Percentiles rank a stretch among this genome's conserved stretches.
phyloP scores from a whole-genome alignment of 37 sponge, comb jelly and placozoan species.

The Theonella swinhoei region DNA sequence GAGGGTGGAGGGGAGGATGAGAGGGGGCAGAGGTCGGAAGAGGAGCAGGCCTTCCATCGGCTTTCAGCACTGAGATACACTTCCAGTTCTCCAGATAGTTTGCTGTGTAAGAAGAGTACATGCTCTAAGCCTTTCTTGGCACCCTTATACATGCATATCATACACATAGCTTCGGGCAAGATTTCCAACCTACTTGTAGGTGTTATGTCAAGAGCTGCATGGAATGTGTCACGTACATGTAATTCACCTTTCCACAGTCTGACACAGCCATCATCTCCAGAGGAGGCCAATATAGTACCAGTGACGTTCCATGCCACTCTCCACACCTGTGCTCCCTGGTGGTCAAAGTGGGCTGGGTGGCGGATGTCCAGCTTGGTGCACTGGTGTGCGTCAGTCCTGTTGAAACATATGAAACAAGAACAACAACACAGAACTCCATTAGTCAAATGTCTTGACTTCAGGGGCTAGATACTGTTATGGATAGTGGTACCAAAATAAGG shows the following conservation, averaged over 20 bases:
- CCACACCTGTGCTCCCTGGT: constrained; percentile 88
- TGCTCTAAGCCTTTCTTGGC: no score
- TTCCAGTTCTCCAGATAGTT: constrained; percentile 90
- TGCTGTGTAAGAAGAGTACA: no score
- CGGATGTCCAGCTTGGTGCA: constrained; percentile 83
- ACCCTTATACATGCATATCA: no score
- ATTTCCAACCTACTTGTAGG: no score
- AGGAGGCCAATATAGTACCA: constrained; percentile 89
- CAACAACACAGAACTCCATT: no score
- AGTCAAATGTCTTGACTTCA: no score
- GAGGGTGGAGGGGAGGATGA: neutral
- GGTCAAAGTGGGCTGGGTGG: constrained; percentile 87
- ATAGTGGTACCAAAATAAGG: no score
- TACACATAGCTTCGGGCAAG: no score
- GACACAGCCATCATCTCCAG: constrained; percentile 95
- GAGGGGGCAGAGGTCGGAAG: constrained; percentile 4
- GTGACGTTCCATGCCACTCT: constrained; percentile 95
- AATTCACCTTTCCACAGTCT: constrained; percentile 90
- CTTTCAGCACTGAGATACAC: constrained; percentile 56
- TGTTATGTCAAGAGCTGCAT: no score
- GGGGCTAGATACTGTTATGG: no score
- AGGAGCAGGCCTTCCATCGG: constrained; percentile 32
- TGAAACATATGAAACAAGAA: neutral
- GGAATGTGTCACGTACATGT: no score
- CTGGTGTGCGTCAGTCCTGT: constrained; percentile 50